A percentile compares a stretch with the other conserved stretches of the same genome.
Conservation (phyloP, 2,888 invertebrate species). For the Habrosyne pyritoides region DNA sequence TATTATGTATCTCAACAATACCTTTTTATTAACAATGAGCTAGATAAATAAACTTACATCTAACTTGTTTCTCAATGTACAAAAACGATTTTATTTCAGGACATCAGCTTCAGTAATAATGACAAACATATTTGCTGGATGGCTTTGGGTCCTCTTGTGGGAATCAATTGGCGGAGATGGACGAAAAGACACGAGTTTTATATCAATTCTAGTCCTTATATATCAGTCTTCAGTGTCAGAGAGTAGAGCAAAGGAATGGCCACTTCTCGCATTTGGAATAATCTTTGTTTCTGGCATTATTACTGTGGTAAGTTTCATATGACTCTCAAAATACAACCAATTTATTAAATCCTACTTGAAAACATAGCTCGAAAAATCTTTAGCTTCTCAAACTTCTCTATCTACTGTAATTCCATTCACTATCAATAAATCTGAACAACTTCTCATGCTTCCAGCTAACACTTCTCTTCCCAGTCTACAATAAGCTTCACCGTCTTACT, state of each 20-base stretch:
- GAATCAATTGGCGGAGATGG: slow-evolving; percentile 72
- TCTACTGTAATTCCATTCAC: too few relatives aligned
- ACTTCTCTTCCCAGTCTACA: slow-evolving; percentile 72
- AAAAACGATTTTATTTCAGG: slow-evolving; percentile 69
- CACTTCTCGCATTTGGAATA: slow-evolving; percentile 79
- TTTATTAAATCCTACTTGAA: too few relatives aligned
- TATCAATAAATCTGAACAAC: not conserved
- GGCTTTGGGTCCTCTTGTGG: slow-evolving; percentile 83
- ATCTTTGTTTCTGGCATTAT: slow-evolving; percentile 84
- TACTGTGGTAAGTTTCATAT: slow-evolving; percentile 80
- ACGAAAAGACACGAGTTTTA: slow-evolving; percentile 78
- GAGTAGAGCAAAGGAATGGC: slow-evolving; percentile 80
- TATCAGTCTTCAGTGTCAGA: slow-evolving; percentile 82
- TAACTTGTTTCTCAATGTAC: too few relatives aligned
- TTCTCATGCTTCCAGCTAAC: slow-evolving; percentile 57
- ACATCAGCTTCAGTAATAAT: slow-evolving; percentile 82
- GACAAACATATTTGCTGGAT: slow-evolving; percentile 82
- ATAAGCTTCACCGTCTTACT: slow-evolving; percentile 66
- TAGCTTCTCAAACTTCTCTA: too few relatives aligned
- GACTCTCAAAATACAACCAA: too few relatives aligned
- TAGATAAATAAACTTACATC: too few relatives aligned
- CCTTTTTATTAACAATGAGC: too few relatives aligned
- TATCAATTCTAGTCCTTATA: slow-evolving; percentile 83
- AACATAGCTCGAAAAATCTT: too few relatives aligned
- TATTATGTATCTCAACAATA: too few relatives aligned